Evolutionary conservation across 2,113 vertebrate genomes (phyloP), one percentile per base, ranked within the genome.

Genomic region (Pedionomus torquatus): DNA sequence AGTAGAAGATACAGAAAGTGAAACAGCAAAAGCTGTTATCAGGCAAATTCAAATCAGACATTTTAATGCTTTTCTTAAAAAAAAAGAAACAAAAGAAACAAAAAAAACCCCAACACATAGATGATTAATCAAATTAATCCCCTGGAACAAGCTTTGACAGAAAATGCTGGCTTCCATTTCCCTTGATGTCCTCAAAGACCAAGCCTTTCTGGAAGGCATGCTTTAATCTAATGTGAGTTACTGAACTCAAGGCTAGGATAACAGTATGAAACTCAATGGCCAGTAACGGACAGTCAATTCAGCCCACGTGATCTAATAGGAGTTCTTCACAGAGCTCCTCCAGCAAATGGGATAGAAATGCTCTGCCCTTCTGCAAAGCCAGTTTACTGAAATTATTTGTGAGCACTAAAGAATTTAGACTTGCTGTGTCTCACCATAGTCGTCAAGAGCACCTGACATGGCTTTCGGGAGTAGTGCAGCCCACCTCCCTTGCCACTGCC

Each of bases 191-290:
- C 63, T 82, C 81, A 85, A 95, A 93, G 88, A 86, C 66, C 85
- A 94, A 93, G 79, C 18, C 49, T 95, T 94, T 94, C 96, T 95
- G 88, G 74, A 95, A 96, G 94, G 94, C 85, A 93, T 37, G 44
- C 44, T 85, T 93, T 91, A 97, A 89, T 89, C 51, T 87, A 77
- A 48, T 15, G 5, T 0, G 12, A 89, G 76, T 79, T 89, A 72
- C 87, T 82, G 84, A 89, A 80, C 82, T 87, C 79, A 52, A 72
- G 90, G 60, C 70, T 89, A 54, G 81, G 37, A 76, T 52, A 91
- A 58, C 24, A 33, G 10, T 52, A 72, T 87, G 87, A 91, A 93
- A 83, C 68, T 83, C 84, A 96, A 72, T 85, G 89, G 81, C 52
- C 74, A 76, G 93, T 69, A 65, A 91, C 25, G 1, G 76, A 54